A percentile compares a stretch with the other conserved stretches of the same genome.
Evolutionary conservation across 1,140 invertebrate genomes (phyloP).

Genomic region (Nixonia krombeini): DNA sequence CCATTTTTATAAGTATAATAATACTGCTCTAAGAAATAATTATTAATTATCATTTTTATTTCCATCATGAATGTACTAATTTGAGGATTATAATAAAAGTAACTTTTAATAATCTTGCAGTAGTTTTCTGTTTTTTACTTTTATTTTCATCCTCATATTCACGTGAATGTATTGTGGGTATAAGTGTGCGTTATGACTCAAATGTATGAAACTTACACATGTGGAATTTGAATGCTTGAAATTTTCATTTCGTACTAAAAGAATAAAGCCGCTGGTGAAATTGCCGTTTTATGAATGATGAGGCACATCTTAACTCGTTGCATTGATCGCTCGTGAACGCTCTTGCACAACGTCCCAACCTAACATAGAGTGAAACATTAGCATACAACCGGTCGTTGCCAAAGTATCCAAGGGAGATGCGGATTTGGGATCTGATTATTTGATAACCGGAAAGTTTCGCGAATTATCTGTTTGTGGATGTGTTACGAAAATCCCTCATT

Average conservation of each 20-base stretch:
- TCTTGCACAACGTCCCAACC: conserved; percentile 45
- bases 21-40: too few species aligned
- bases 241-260: not conserved
- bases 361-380: conserved; percentile 51
- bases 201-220: too few species aligned
- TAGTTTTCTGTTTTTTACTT: too few species aligned
- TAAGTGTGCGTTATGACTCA: too few species aligned
- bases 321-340: conserved; percentile 17
- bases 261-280: conserved; percentile 7
- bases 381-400: conserved; percentile 55
- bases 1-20: too few species aligned
- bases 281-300: conserved; percentile 16
- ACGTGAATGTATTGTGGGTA: too few species aligned
- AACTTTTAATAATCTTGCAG: too few species aligned
- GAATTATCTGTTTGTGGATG: conserved; percentile 16
- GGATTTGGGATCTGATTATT: conserved; percentile 38
- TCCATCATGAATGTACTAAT: too few species aligned
- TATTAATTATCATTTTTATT: too few species aligned
- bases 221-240: too few species aligned
- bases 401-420: conserved; percentile 40
- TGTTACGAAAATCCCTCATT: conserved; percentile 38
- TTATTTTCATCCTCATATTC: too few species aligned
- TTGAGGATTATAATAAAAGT: too few species aligned
- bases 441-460: conserved; percentile 31
- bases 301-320: conserved; percentile 20